phyloP scores from a whole-genome alignment of 2,888 invertebrate genomes.

The Oxycera nigricornis region DNA sequence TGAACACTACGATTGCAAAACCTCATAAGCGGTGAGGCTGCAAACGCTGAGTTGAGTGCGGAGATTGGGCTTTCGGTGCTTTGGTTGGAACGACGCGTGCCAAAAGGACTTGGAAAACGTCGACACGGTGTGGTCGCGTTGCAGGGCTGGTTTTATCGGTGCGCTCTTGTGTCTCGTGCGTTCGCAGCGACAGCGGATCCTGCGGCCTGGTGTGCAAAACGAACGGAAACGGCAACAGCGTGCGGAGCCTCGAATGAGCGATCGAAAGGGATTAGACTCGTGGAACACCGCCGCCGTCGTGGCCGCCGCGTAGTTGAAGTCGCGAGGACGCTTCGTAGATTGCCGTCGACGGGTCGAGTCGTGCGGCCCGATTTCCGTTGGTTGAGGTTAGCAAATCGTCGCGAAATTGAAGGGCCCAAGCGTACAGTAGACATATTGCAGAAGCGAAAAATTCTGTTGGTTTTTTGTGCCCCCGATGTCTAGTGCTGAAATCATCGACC shows the following conservation, averaged over 20 bases:
- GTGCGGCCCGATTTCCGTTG: constrained; percentile 11
- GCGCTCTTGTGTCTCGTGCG: not conserved
- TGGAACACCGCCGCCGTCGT: constrained; percentile 25
- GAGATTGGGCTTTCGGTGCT: not conserved
- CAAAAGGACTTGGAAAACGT: constrained; percentile 24
- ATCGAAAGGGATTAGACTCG: constrained; percentile 23
- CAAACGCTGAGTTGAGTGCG: not conserved
- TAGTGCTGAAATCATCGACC: constrained; percentile 90
- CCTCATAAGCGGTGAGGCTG: not conserved
- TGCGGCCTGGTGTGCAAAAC: not conserved
- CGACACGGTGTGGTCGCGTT: not conserved
- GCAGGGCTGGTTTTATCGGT: constrained; percentile 9
- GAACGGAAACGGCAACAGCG: not conserved
- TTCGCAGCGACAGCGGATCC: not conserved
- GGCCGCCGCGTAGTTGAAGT: constrained; percentile 31
- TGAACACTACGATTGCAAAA: not conserved
- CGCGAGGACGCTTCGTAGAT: constrained; percentile 9
- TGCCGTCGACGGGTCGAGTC: not conserved
- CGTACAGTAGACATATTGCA: constrained; percentile 42
- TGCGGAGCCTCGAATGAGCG: constrained; percentile 21
- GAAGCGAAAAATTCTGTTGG: constrained; percentile 50
- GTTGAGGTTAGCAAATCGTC: constrained; percentile 3
- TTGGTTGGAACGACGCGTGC: not conserved
- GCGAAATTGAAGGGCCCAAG: constrained; percentile 25
- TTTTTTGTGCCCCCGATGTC: constrained; percentile 83